Base-by-base conservation (phyloP, 30 jellyfish, hydroid and myxozoan species). In the Aurelia aurita complex sp. Pacific region DNA sequence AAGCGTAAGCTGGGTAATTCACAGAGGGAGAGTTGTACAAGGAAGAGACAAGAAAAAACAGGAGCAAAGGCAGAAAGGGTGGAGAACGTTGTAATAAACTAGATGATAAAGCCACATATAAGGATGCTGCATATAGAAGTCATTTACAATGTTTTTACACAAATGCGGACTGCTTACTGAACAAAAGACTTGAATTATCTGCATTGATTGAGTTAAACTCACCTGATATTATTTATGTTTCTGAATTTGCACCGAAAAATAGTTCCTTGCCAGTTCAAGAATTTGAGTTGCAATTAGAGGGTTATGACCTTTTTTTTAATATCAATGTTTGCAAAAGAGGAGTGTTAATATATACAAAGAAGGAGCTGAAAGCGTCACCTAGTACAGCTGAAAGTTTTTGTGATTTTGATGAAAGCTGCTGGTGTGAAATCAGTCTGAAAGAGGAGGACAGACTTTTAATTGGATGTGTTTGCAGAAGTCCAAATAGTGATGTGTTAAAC, bases 1-100 rank as follows among this genome's bases (percentile, higher is more conserved):
- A 54, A 75, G 85, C 85, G 61, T 52, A 29, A 75, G 74, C 85
- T 75, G 85, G 76, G 59, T 75, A 34, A 75, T 75, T 52, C 72
- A 60, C 72, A 75, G 57, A 16, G 74, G 74, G 74, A 75, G 11
- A 75, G 85, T 75, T 32, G 74, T 75, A 53, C 74, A 54, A n/a
- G 85, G 75, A 75, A 75, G 85, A 63, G 67, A 34, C 63, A 70
- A 40, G 81, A 70, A 75, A 75, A 5, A 43, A 38, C 50, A 38
- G 50, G 4, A 2, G 54, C 54, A 43, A 10, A 7, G 54, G 54
- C 54, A 43, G 54, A 43, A 43, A 6, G 54, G 54, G 54, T 43
- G 54, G 54, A 43, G 54, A 43, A 43, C 54, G 5, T 38, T 38
- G 50, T 38, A 38, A 38, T 43, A 43, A 43, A 43, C 54, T 43